Conservation (phyloP, 30 jellyfish, hydroid and myxozoan genomes). For the Haliclystus octoradiatus region DNA sequence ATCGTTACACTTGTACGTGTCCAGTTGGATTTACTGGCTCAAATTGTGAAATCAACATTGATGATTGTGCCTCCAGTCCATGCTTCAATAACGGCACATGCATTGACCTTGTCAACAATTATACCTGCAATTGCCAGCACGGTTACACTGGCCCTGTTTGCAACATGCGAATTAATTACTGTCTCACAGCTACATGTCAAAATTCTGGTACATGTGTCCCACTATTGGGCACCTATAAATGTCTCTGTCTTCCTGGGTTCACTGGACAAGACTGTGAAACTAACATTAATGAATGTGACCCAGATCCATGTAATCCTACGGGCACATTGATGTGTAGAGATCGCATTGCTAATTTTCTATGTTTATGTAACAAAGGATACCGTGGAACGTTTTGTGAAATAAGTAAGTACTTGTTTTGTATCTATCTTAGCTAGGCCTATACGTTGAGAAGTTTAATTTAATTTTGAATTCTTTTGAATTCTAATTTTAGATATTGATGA, state of each 20-base stretch:
- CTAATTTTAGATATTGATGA: slow-evolving; percentile 49
- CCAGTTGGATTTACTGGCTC: slow-evolving; percentile 53
- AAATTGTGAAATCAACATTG: slow-evolving; percentile 39
- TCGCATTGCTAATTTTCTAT: slow-evolving; percentile 18
- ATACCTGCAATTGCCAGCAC: slow-evolving; percentile 53
- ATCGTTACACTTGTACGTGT: slow-evolving; percentile 44
- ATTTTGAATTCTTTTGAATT: neutral
- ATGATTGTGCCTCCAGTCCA: slow-evolving; percentile 59
- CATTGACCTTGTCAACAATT: slow-evolving; percentile 50
- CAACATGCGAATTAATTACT: slow-evolving; percentile 38
- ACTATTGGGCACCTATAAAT: slow-evolving; percentile 27
- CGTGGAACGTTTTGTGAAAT: slow-evolving; percentile 52
- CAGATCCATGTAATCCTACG: slow-evolving; percentile 56
- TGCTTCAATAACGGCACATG: slow-evolving; percentile 56
- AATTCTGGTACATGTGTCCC: slow-evolving; percentile 39
- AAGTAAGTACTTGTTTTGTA: slow-evolving; percentile 19
- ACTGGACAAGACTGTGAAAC: slow-evolving; percentile 51
- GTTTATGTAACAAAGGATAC: slow-evolving; percentile 47
- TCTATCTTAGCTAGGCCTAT: too few relatives aligned
- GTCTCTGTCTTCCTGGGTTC: slow-evolving; percentile 47
- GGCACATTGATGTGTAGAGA: slow-evolving; percentile 46
- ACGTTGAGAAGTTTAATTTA: neutral
- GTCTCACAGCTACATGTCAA: slow-evolving; percentile 40
- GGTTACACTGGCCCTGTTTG: slow-evolving; percentile 68
- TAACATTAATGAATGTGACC: slow-evolving; percentile 38